Evolutionary conservation across 2,797 vertebrate genomes (phyloP), one percentile per base, ranked within the genome.

Genomic region (Todus mexicanus): DNA sequence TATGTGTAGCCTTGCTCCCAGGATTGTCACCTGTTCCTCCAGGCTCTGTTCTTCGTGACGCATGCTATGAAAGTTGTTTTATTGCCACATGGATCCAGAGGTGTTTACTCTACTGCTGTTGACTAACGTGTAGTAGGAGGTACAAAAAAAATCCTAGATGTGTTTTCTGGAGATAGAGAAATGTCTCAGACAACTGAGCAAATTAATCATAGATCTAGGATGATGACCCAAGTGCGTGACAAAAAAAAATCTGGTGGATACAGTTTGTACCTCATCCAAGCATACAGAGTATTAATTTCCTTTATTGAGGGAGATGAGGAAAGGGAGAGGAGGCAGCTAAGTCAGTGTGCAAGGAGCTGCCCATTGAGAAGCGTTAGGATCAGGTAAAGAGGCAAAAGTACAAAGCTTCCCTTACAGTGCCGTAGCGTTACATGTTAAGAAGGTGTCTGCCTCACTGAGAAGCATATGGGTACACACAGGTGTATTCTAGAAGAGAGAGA

Each of bases 151-250:
- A 85, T 75, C 31, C 79, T 33, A 72, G 31, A 70, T 83, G 65
- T 68, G 25, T 70, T 81, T 91, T 60, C 68, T 85, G 35, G 15
- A 80, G 50, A 50, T 77, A 35, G 42, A 76, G 85, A 72, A 87
- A 56, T 59, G 45, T 50, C 66, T 84, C 50, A 37, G 31, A 47
- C 6, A 93, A 73, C 29, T 89, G 57, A 86, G 78, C 75, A 87
- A 87, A 85, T 70, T 15, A 84, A 54, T 90, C 35, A 86, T 83
- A 77, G 80, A 87, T 74, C 90, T 75, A 85, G 73, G n/a, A 91
- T 93, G 70, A 87, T 83, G 57, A 77, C 50, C 63, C 38, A 92
- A 47, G 22, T 64, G 37, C 66, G 18, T 91, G 69, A 82, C 31
- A 47, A 31, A 61, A 56, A 79, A 93, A 20, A 43, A 51, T 87